Evolutionary conservation across 2,113 vertebrate species (phyloP), one percentile per base, ranked within the genome.

Genomic region (Uropsilus gracilis): DNA sequence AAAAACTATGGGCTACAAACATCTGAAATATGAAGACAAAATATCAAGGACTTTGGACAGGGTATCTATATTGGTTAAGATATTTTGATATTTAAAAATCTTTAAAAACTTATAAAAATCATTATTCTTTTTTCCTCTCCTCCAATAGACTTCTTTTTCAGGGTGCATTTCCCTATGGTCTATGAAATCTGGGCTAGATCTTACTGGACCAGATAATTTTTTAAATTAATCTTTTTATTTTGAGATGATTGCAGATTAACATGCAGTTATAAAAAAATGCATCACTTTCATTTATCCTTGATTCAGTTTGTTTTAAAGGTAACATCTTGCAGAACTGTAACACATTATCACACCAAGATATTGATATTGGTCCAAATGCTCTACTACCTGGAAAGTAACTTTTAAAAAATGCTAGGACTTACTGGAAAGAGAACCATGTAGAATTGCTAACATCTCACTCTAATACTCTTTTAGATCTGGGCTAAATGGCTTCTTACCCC

Each of bases 1-100:
- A n/a, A n/a, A n/a, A n/a, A n/a, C n/a, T n/a, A n/a, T n/a, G n/a
- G n/a, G n/a, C n/a, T n/a, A n/a, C n/a, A n/a, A n/a, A n/a, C n/a
- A n/a, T n/a, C n/a, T n/a, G n/a, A n/a, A n/a, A n/a, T n/a, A n/a
- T n/a, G n/a, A n/a, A n/a, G n/a, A n/a, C n/a, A n/a, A n/a, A n/a
- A n/a, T n/a, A n/a, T n/a, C n/a, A n/a, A n/a, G 8, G 14, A 4
- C 9, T 64, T 82, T 55, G 37, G 50, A 13, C 48, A 8, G 32
- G 20, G 0, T 73, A 17, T 80, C 8, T 89, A 28, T 28, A 66
- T 78, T 64, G 6, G 9, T 30, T 46, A 77, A 78, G 32, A 17
- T 28, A 10, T 93, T 94, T 94, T 61, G 14, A 30, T n/a, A 42
- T 83, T 90, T 90, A 32, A 55, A 86, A 71, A 72, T 34, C 59